Evolutionary conservation across 37 sponge, comb jelly and placozoan genomes (phyloP), one percentile per base, ranked within the genome.

Genomic region (Axinella damicornis): DNA sequence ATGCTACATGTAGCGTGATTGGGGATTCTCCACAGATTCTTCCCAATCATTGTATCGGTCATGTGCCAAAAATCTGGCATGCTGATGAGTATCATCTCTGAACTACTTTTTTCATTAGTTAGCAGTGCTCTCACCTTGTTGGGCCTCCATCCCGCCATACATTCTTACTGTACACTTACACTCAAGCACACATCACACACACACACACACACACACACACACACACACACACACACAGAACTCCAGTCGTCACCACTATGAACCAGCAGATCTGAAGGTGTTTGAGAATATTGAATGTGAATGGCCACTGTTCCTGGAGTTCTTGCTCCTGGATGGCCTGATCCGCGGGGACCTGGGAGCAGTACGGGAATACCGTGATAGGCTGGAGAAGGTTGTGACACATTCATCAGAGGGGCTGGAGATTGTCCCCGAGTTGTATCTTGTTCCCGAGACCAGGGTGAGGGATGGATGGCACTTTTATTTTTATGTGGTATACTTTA

Each of bases 281-380:
- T 97, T 97, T 88, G 96, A 95, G 78, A 93, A 93, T 77, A 93
- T 97, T 53, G 98, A 97, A 85, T 97, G 98, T 79, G 98, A 97
- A 54, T 97, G 98, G 98, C 98, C 98, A 5, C 65, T 97, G 38
- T 97, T 95, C 73, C 68, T 95, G 39, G 32, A 70, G 84, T 93
- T 77, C 69, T 84, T 93, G 24, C 41, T 80, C 46, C 78, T 97
- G 53, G 96, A 93, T 46, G 88, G 89, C 22, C 31, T 93, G 33
- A 92, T 97, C 31, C 68, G 40, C 1, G 88, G 82, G 13, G 34
- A 80, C 78, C 31, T 53, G 31, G 0, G 1, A 22, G 65, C 16
- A 33, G 70, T 33, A 5, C 9, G 27, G 65, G 63, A 71, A 30
- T 81, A 82, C 41, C 35, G 67, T 15, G 77, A 36, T 15, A 46